Base-by-base conservation (phyloP, 2,797 vertebrate species). In the Triplophysa bombifrons region DNA sequence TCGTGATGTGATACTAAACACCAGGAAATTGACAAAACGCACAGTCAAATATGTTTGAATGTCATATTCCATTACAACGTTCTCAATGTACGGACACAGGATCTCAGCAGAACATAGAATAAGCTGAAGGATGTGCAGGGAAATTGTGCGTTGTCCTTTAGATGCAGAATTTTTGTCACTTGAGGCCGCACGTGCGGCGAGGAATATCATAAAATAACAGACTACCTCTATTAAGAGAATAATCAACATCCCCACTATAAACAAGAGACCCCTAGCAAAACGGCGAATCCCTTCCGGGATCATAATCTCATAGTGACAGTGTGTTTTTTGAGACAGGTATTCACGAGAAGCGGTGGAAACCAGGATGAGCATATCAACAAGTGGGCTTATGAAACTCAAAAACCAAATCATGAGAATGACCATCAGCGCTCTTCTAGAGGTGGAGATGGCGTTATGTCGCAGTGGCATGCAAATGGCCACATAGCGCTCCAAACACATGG, bases 401-500 rank as follows among this genome's bases (percentile, higher is more conserved):
- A 83, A 51, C 83, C 83, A 87, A 67, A 85, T 82, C 3, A 85
- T 2, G 12, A 80, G 19, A 53, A 87, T 82, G 19, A 50, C 82
- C 56, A 61, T 67, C 2, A 83, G 0, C 6, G 83, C 77, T 58
- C 82, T 82, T 70, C 72, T 68, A 3, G 80, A 68, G 2, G 83
- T 84, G 19, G 86, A 86, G 53, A 88, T 85, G 5, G 77, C 44
- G 3, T 64, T 71, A 7, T 87, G 84, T 41, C 83, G 75, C n/a
- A 88, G 74, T 0, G 60, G 60, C 60, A 61, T 61, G 60, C 60
- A 61, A 16, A 61, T 61, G 25, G 60, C 60, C 60, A 61, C 86
- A 2, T 85, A 88, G 11, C 88, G 84, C 78, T 88, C 88, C 67
- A 88, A 63, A 50, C 88, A 87, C 86, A 88, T 88, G 38, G 81